phyloP scores from a whole-genome alignment of 2,797 vertebrate genomes.

The Sebastes glaucus region DNA sequence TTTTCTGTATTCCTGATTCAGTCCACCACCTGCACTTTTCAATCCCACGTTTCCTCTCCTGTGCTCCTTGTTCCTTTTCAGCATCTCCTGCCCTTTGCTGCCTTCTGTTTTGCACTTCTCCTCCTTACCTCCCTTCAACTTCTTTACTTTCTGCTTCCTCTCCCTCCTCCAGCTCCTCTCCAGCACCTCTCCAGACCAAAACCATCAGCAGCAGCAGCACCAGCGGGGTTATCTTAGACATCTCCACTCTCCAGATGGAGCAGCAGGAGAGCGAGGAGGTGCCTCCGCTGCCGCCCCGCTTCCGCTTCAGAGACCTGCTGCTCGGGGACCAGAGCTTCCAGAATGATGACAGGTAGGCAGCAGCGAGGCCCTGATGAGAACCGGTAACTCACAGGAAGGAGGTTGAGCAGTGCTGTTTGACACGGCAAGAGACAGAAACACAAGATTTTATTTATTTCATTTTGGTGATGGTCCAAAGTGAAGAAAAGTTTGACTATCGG shows the following conservation, averaged over 20 bases:
- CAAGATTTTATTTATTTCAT: background rate
- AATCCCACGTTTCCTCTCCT: constrained; percentile 5
- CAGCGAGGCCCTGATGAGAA: background rate
- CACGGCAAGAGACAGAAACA: background rate
- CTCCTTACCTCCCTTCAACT: background rate
- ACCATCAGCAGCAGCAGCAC: constrained; percentile 69
- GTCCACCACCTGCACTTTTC: background rate
- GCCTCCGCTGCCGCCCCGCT: constrained; percentile 89
- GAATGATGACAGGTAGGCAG: constrained; percentile 90
- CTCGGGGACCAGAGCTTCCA: constrained; percentile 91
- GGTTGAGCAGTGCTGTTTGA: background rate
- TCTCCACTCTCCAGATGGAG: constrained; percentile 84
- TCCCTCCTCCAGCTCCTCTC: constrained; percentile 53
- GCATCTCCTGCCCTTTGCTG: background rate
- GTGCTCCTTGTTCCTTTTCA: background rate
- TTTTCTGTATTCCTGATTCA: background rate
- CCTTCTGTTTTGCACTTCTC: background rate
- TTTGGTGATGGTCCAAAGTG: background rate
- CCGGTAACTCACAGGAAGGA: background rate
- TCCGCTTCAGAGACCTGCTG: constrained; percentile 93
- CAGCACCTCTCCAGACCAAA: constrained; percentile 46
- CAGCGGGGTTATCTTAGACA: constrained; percentile 84
- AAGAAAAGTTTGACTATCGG: background rate
- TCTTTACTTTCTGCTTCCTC: constrained; percentile 18
- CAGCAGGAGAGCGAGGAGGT: constrained; percentile 88